Evolutionary conservation across 2,888 invertebrate genomes (phyloP).

Genomic region (Xylophagus ater): DNA sequence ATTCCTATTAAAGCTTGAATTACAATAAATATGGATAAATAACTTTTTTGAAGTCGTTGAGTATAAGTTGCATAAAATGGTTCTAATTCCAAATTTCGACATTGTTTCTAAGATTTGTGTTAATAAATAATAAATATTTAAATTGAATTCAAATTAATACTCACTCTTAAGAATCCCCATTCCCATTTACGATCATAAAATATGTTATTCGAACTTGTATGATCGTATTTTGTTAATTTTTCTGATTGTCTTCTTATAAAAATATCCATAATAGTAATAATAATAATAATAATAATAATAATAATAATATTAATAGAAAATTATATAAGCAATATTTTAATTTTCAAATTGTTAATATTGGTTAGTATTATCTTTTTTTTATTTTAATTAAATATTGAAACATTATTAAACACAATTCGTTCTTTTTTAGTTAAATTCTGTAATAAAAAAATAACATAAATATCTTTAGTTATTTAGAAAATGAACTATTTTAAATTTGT

Average conservation of each 20-base stretch:
- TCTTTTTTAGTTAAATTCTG: too few relatives aligned
- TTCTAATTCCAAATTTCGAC: conserved; percentile 61
- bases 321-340: too few relatives aligned
- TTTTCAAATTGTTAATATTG: too few relatives aligned
- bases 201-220: conserved; percentile 12
- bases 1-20: conserved; percentile 55
- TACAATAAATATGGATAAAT: conserved; percentile 63
- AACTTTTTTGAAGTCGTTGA: conserved; percentile 64
- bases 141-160: conserved; percentile 9
- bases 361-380: neutral
- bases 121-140: conserved; percentile 26
- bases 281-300: too few relatives aligned
- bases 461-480: too few relatives aligned
- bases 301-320: too few relatives aligned
- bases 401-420: too few relatives aligned
- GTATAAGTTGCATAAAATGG: conserved; percentile 64
- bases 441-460: too few relatives aligned
- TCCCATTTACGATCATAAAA: conserved; percentile 38
- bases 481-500: too few relatives aligned
- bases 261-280: conserved; percentile 17
- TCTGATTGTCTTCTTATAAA: conserved; percentile 19
- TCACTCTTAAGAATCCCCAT: conserved; percentile 36
- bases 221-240: conserved; percentile 15
- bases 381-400: too few relatives aligned
- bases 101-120: conserved; percentile 71